phyloP scores from a whole-genome alignment of 2,797 vertebrate species.

The Diplodus puntazzo region DNA sequence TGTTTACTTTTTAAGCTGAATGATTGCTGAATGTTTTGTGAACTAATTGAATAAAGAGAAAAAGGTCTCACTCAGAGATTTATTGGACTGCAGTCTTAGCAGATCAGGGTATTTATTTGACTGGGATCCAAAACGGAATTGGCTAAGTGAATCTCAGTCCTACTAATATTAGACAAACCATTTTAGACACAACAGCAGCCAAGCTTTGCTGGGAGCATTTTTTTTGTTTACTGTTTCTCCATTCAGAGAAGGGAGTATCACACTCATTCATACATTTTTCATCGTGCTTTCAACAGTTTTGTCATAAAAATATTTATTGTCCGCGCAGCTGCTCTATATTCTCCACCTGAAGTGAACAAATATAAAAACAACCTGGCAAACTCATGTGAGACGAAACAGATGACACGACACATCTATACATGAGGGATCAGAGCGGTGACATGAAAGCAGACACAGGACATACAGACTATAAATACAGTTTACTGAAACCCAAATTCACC shows the following conservation, averaged over 20 bases:
- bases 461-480: conserved; percentile 34
- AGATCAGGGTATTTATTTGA: not conserved
- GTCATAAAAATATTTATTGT: not conserved
- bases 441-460: conserved; percentile 15
- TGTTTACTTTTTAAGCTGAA: too few species aligned
- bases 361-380: conserved; percentile 3
- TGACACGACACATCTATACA: conserved; percentile 9
- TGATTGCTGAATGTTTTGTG: not conserved
- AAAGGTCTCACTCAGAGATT: not conserved
- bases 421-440: conserved; percentile 10
- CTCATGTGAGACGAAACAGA: not conserved
- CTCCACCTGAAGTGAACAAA: not conserved
- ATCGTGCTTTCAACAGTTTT: not conserved
- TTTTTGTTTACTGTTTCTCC: not conserved
- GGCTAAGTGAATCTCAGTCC: not conserved
- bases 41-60: not conserved
- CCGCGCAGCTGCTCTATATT: not conserved
- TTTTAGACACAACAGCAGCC: not conserved
- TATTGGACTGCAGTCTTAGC: not conserved
- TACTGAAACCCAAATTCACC: conserved; percentile 4
- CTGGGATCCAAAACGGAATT: not conserved
- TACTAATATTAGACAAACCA: not conserved
- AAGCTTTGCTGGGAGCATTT: not conserved
- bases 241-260: conserved; percentile 6
- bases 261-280: not conserved